A percentile compares a stretch with the other conserved stretches of the same genome.
Conservation (phyloP, 30 jellyfish, hydroid and myxozoan genomes). For the Hydractinia symbiolongicarpus region DNA sequence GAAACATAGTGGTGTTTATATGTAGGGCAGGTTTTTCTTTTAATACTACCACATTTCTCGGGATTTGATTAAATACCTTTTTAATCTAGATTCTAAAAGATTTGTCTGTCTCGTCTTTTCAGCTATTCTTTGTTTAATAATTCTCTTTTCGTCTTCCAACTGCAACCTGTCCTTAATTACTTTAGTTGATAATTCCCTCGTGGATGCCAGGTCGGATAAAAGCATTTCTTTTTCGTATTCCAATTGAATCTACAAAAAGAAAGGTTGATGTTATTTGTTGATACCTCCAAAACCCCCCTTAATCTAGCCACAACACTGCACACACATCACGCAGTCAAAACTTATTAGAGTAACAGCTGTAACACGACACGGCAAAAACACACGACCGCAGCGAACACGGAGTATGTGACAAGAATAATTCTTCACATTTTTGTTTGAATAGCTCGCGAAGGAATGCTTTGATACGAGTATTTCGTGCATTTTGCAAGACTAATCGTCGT, state of each 20-base stretch:
- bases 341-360: no score
- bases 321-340: no score
- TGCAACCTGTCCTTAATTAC: conserved; percentile 84
- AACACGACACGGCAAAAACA: no score
- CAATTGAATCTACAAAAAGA: conserved; percentile 55
- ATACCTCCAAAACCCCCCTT: no score
- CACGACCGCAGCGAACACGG: no score
- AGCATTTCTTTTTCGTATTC: conserved; percentile 83
- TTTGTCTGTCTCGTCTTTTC: conserved; percentile 81
- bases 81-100: conserved; percentile 71
- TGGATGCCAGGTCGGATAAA: conserved; percentile 54
- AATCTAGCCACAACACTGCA: no score
- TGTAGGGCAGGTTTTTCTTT: background rate
- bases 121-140: conserved; percentile 61
- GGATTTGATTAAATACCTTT: conserved; percentile 48
- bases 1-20: background rate
- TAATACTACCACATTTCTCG: no score
- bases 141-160: conserved; percentile 66
- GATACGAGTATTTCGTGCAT: no score
- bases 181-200: conserved; percentile 76
- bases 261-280: background rate
- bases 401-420: no score
- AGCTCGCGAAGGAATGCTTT: no score
- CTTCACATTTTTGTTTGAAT: no score
- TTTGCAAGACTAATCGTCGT: no score